phyloP scores from a whole-genome alignment of 2,888 invertebrate species.

The Geotrupes spiniger region DNA sequence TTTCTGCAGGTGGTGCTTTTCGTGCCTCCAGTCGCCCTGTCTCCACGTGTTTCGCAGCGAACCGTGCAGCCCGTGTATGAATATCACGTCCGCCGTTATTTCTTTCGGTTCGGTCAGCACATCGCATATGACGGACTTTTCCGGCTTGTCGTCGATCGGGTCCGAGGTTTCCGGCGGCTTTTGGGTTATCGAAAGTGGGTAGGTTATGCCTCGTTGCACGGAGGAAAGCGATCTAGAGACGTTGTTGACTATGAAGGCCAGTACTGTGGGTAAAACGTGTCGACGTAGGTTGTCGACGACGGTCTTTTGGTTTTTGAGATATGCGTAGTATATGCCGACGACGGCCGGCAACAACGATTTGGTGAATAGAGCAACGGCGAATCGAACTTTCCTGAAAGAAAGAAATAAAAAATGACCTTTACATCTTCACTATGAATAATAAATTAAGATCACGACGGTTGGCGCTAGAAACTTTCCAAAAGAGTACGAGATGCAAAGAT shows the following conservation, averaged over 20 bases:
- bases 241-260: conserved; percentile 46
- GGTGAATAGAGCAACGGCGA: conserved; percentile 41
- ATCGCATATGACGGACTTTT: conserved; percentile 46
- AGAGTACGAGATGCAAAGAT: too few relatives aligned
- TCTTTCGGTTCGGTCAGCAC: conserved; percentile 43
- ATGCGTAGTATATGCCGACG: conserved; percentile 43
- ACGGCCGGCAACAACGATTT: conserved; percentile 44
- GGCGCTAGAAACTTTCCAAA: neutral
- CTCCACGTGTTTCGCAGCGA: conserved; percentile 81
- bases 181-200: conserved; percentile 27
- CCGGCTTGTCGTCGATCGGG: conserved; percentile 31
- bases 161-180: conserved; percentile 12
- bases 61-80: conserved; percentile 79
- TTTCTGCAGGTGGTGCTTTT: conserved; percentile 38
- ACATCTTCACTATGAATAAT: too few relatives aligned
- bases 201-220: conserved; percentile 42
- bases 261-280: conserved; percentile 43
- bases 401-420: too few relatives aligned
- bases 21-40: conserved; percentile 65
- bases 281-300: conserved; percentile 42
- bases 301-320: conserved; percentile 43
- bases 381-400: conserved; percentile 44
- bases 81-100: conserved; percentile 66
- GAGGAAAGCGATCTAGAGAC: conserved; percentile 46
- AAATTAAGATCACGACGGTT: neutral